Percentiles rank a stretch among this genome's conserved stretches.
These are phyloP conservation scores for Dendrolimus kikuchii DNA, from an alignment of 1,140 invertebrate species.

Conservation along the genomic window DNA sequence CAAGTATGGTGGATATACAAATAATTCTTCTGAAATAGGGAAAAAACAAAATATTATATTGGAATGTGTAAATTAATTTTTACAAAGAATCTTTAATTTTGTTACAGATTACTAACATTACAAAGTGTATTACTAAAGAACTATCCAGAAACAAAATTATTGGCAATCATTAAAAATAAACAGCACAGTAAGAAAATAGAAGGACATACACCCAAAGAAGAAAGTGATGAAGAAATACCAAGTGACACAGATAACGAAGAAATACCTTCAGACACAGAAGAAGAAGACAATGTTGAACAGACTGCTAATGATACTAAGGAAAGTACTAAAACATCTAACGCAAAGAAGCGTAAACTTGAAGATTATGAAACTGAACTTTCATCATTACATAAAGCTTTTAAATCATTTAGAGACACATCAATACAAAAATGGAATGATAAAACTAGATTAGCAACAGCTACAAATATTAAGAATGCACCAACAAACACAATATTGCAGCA, in stretches of 20 bases:
- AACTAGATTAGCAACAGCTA: slow-evolving; percentile 79
- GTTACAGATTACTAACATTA: slow-evolving; percentile 52
- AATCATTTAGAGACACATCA: slow-evolving; percentile 81
- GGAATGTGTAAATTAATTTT: slow-evolving; percentile 3
- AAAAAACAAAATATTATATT: no score
- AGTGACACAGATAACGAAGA: slow-evolving; percentile 73
- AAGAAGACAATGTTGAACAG: slow-evolving; percentile 29
- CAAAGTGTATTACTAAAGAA: slow-evolving; percentile 76
- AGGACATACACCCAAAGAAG: slow-evolving; percentile 36
- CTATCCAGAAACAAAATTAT: slow-evolving; percentile 77
- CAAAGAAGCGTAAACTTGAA: slow-evolving; percentile 75
- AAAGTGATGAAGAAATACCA: slow-evolving; percentile 74
- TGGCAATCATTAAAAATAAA: slow-evolving; percentile 24
- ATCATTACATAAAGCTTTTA: slow-evolving; percentile 77
- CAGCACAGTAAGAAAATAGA: slow-evolving; percentile 14
- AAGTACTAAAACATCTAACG: not conserved
- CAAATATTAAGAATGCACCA: slow-evolving; percentile 75
- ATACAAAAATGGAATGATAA: slow-evolving; percentile 96
- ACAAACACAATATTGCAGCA: slow-evolving; percentile 87
- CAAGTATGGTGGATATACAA: no score
- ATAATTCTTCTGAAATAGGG: no score
- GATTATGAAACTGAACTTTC: slow-evolving; percentile 78
- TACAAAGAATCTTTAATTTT: slow-evolving; percentile 14
- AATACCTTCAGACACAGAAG: slow-evolving; percentile 51
- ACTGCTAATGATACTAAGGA: slow-evolving; percentile 12